Percentiles rank a stretch among this genome's conserved stretches.
Conservation (phyloP, 2,888 invertebrate species). For the Cataglyphis albicans region DNA sequence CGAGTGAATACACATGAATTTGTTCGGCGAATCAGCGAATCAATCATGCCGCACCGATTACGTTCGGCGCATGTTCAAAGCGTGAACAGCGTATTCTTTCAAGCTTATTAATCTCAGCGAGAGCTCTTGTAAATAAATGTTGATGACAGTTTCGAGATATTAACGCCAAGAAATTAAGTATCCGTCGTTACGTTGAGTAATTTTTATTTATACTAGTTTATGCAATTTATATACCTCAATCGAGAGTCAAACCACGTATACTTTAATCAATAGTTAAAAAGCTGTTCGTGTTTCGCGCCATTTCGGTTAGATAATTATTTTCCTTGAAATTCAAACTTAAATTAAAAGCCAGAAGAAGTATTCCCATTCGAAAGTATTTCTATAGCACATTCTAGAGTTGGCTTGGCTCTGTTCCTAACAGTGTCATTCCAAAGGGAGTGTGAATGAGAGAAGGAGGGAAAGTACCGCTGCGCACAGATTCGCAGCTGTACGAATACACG, state of each 20-base stretch:
- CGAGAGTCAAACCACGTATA: background rate
- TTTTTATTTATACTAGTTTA: background rate
- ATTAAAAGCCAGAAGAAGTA: constrained; percentile 51
- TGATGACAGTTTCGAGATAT: background rate
- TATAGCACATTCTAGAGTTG: constrained; percentile 33
- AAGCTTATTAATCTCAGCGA: background rate
- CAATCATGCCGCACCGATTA: constrained; percentile 51
- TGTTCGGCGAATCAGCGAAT: constrained; percentile 48
- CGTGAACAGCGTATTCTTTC: constrained; percentile 35
- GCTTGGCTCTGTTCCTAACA: constrained; percentile 53
- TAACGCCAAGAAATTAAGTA: background rate
- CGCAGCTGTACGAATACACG: constrained; percentile 62
- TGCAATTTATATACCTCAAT: background rate
- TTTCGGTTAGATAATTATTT: constrained; percentile 44
- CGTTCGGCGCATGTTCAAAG: constrained; percentile 10
- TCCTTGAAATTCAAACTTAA: constrained; percentile 49
- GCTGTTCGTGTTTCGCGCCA: background rate
- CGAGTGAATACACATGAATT: constrained; percentile 49
- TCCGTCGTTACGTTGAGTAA: background rate
- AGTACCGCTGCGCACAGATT: constrained; percentile 49
- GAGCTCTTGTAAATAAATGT: background rate
- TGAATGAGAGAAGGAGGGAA: constrained; percentile 56
- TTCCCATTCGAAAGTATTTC: constrained; percentile 44
- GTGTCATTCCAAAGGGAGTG: constrained; percentile 56
- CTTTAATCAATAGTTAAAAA: background rate